These are phyloP conservation scores for Diabrotica balteata DNA, from an alignment of 2,888 invertebrate genomes.

Conservation along the genomic window DNA sequence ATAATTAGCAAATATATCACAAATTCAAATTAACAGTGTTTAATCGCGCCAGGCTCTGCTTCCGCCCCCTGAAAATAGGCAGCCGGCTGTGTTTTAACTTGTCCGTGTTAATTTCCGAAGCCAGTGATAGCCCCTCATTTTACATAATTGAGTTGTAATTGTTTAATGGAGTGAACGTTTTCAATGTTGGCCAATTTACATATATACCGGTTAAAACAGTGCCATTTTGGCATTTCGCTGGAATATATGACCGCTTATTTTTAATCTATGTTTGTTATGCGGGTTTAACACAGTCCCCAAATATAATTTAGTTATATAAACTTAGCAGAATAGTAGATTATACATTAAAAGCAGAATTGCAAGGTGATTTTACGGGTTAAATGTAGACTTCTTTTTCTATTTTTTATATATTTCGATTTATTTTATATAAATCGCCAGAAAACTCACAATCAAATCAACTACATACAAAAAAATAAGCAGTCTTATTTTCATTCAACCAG, in stretches of 20 bases:
- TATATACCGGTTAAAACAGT: conserved; percentile 54
- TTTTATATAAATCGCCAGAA: too few relatives aligned
- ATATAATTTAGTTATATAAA: conserved; percentile 4
- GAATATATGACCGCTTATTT: conserved; percentile 18
- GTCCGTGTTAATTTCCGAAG: conserved; percentile 61
- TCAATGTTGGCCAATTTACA: conserved; percentile 59
- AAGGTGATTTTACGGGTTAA: too few relatives aligned
- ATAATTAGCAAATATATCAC: conserved; percentile 60
- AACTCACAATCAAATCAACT: too few relatives aligned
- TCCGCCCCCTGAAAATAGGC: conserved; percentile 48
- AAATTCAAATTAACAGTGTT: conserved; percentile 57
- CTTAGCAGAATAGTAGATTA: too few relatives aligned
- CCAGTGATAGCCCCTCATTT: conserved; percentile 57
- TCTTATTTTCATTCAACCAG: too few relatives aligned
- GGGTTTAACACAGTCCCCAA: background rate
- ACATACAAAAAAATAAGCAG: too few relatives aligned
- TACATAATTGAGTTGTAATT: conserved; percentile 62
- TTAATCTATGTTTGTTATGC: conserved; percentile 3
- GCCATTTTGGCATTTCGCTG: conserved; percentile 45
- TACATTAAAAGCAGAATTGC: too few relatives aligned
- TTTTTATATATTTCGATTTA: too few relatives aligned
- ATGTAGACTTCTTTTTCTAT: too few relatives aligned
- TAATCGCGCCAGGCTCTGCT: conserved; percentile 48
- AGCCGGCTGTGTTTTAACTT: conserved; percentile 56
- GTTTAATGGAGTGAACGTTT: conserved; percentile 60